Percentiles rank a stretch among this genome's conserved stretches.
These are phyloP conservation scores for Drosophila setifemur DNA, from an alignment of 1,140 invertebrate species.

Conservation along the genomic window DNA sequence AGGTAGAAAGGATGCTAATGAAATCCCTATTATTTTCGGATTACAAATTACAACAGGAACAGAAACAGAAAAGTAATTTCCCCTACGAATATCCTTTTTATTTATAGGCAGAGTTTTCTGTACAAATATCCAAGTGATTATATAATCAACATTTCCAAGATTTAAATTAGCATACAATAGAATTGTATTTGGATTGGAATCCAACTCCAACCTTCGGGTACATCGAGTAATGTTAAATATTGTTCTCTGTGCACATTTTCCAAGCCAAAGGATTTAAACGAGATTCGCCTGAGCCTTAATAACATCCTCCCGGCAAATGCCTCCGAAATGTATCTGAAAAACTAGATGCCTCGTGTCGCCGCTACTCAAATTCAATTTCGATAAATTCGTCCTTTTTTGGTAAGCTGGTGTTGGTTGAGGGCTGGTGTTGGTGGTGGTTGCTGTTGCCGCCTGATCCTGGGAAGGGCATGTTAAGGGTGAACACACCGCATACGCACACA, in stretches of 20 bases:
- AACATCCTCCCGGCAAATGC: slow-evolving; percentile 2
- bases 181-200: too few species aligned
- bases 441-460: slow-evolving; percentile 33
- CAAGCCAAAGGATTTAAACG: background rate
- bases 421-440: slow-evolving; percentile 25
- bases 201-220: too few species aligned
- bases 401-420: background rate
- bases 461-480: slow-evolving; percentile 57
- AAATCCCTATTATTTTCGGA: too few species aligned
- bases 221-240: background rate
- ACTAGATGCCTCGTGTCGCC: slow-evolving; percentile 7
- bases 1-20: background rate
- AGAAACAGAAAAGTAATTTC: too few species aligned
- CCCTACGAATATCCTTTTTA: too few species aligned
- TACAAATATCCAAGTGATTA: too few species aligned
- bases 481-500: slow-evolving; percentile 22
- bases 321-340: slow-evolving; percentile 15
- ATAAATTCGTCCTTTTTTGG: slow-evolving; percentile 35
- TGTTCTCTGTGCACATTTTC: background rate
- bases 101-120: too few species aligned
- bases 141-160: too few species aligned
- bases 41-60: too few species aligned
- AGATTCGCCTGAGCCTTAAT: background rate
- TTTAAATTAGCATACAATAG: too few species aligned
- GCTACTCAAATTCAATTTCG: slow-evolving; percentile 35